A percentile compares a stretch with the other conserved stretches of the same genome.
Conservation (phyloP, 2,797 vertebrate genomes). For the Periophthalmus magnuspinnatus region DNA sequence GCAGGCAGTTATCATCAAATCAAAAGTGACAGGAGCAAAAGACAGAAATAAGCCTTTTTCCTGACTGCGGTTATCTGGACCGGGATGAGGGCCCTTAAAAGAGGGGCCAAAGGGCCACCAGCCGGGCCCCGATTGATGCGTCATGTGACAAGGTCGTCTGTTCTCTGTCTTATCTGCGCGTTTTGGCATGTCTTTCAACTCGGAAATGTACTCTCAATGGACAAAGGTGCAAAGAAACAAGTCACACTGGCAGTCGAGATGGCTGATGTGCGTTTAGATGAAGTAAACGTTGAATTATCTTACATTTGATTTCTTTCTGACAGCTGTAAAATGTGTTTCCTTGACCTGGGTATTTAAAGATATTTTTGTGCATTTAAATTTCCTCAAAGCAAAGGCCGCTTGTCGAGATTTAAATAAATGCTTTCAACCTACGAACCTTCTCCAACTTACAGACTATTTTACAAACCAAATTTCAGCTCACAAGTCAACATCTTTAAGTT, state of each 20-base stretch:
- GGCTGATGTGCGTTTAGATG: neutral
- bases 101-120: constrained; percentile 57
- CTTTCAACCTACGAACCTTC: neutral
- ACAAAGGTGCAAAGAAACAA: constrained; percentile 20
- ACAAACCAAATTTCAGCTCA: neutral
- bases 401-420: neutral
- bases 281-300: neutral
- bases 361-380: neutral
- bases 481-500: neutral
- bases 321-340: neutral
- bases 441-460: neutral
- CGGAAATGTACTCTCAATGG: constrained; percentile 34
- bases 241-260: neutral
- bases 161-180: constrained; percentile 63
- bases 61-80: constrained; percentile 61
- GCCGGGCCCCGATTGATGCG: constrained; percentile 52
- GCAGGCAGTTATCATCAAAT: constrained; percentile 71
- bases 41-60: constrained; percentile 69
- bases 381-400: neutral
- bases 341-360: neutral
- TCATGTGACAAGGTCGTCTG: constrained; percentile 53
- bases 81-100: constrained; percentile 60
- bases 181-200: constrained; percentile 63
- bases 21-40: constrained; percentile 66
- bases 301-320: neutral